These are phyloP conservation scores for Pammene fasciana DNA, from an alignment of 2,888 invertebrate species.

Conservation along the genomic window DNA sequence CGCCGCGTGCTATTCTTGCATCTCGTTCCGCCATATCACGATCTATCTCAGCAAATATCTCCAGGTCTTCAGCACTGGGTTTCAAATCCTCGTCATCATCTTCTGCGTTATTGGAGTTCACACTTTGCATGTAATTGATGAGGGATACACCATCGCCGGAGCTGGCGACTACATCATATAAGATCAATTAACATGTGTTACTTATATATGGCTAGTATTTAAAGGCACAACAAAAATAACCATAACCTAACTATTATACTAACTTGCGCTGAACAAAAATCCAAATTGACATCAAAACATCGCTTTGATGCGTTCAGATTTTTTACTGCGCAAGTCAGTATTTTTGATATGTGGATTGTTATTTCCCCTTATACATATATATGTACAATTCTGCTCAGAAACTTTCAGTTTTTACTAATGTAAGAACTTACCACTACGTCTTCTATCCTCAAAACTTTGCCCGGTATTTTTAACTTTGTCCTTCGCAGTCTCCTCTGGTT, in stretches of 20 bases:
- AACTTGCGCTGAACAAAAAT: too few species aligned
- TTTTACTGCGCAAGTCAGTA: too few species aligned
- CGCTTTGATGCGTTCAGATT: too few species aligned
- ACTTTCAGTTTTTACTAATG: not conserved
- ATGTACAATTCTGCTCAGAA: too few species aligned
- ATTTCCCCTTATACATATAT: too few species aligned
- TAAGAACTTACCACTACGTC: constrained; percentile 47
- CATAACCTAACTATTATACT: too few species aligned
- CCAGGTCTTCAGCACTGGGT: constrained; percentile 72
- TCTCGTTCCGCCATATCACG: constrained; percentile 66
- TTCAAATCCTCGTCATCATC: constrained; percentile 57
- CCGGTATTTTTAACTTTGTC: constrained; percentile 42
- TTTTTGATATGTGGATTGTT: too few species aligned
- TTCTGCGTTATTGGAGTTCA: constrained; percentile 51
- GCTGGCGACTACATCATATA: constrained; percentile 36
- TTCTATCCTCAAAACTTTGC: constrained; percentile 43
- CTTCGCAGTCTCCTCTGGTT: constrained; percentile 15
- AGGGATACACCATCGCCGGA: constrained; percentile 63
- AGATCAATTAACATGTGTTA: not conserved
- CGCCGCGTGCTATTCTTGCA: constrained; percentile 73
- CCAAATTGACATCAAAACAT: too few species aligned
- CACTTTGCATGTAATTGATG: constrained; percentile 62
- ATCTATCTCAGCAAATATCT: constrained; percentile 73
- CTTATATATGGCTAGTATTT: too few species aligned
- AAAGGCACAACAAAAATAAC: too few species aligned